Percentiles rank a stretch among this genome's conserved stretches.
These are phyloP conservation scores for Lucinisca nassula DNA, from an alignment of 2,888 invertebrate genomes.

Conservation along the genomic window DNA sequence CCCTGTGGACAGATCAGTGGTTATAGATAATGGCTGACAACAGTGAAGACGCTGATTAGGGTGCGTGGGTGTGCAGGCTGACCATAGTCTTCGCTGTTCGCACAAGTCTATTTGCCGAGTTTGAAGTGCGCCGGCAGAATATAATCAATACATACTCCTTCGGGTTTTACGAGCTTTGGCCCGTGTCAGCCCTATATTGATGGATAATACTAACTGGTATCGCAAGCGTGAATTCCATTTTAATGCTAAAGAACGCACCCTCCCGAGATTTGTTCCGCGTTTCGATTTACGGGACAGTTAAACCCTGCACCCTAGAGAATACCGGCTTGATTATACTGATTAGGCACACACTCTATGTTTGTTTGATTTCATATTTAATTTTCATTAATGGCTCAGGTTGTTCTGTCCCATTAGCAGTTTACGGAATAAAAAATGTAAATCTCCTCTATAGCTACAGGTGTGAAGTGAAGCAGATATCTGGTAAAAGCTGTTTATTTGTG, in stretches of 20 bases:
- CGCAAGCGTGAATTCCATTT: slow-evolving; percentile 16
- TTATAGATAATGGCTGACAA: too few species aligned
- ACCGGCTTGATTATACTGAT: background rate
- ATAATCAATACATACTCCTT: slow-evolving; percentile 3
- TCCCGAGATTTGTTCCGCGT: background rate
- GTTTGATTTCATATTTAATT: slow-evolving; percentile 6
- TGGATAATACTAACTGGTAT: background rate
- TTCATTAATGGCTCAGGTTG: background rate
- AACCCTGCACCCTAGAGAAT: background rate
- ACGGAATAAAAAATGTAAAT: background rate
- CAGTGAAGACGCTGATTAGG: background rate
- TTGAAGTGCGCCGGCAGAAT: background rate
- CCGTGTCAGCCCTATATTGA: slow-evolving; percentile 16
- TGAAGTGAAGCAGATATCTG: background rate
- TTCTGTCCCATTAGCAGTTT: slow-evolving; percentile 6
- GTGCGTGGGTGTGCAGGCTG: too few species aligned
- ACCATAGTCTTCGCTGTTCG: too few species aligned
- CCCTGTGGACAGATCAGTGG: too few species aligned
- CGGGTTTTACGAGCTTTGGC: slow-evolving; percentile 8
- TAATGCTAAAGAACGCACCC: background rate
- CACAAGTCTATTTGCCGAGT: background rate
- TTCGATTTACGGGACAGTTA: slow-evolving; percentile 7
- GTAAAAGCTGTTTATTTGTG: too few species aligned
- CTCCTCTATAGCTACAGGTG: background rate
- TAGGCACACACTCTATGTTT: background rate